phyloP scores from a whole-genome alignment of 2,888 invertebrate species.

The Mythimna ferrago region DNA sequence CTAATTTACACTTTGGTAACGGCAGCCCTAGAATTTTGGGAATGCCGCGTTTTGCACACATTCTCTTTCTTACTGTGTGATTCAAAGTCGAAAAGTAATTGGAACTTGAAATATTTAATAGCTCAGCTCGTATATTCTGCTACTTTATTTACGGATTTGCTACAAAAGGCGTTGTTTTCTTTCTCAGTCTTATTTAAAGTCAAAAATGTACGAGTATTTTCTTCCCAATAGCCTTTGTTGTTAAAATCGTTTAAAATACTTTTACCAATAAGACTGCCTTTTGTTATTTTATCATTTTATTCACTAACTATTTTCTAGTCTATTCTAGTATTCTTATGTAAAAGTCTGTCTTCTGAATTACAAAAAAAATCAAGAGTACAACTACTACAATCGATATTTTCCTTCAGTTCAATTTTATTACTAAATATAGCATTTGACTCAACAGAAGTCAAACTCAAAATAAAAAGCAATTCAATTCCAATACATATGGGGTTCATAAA shows the following conservation, averaged over 20 bases:
- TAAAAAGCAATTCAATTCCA: conserved; percentile 30
- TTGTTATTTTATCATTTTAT: conserved; percentile 22
- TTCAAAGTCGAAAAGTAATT: conserved; percentile 44
- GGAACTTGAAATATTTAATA: conserved; percentile 26
- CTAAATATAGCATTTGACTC: neutral
- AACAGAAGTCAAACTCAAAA: neutral
- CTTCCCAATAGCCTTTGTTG: conserved; percentile 25
- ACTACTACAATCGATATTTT: conserved; percentile 2
- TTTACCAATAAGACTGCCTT: neutral
- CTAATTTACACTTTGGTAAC: conserved; percentile 74
- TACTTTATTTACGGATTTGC: conserved; percentile 36
- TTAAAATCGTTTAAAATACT: conserved; percentile 11
- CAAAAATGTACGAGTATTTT: neutral
- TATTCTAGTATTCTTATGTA: neutral
- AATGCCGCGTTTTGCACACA: conserved; percentile 54
- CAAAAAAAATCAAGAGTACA: no score
- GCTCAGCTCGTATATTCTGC: conserved; percentile 1
- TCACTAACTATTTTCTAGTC: conserved; percentile 1
- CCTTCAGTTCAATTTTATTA: conserved; percentile 5
- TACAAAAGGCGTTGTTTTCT: conserved; percentile 8
- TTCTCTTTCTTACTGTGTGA: conserved; percentile 46
- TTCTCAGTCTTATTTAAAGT: neutral
- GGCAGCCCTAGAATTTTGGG: conserved; percentile 61
- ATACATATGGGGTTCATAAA: conserved; percentile 45
- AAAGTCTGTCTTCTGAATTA: conserved; percentile 10